Base-by-base conservation (phyloP, 1,140 invertebrate species). In the Drosophila oshimai region DNA sequence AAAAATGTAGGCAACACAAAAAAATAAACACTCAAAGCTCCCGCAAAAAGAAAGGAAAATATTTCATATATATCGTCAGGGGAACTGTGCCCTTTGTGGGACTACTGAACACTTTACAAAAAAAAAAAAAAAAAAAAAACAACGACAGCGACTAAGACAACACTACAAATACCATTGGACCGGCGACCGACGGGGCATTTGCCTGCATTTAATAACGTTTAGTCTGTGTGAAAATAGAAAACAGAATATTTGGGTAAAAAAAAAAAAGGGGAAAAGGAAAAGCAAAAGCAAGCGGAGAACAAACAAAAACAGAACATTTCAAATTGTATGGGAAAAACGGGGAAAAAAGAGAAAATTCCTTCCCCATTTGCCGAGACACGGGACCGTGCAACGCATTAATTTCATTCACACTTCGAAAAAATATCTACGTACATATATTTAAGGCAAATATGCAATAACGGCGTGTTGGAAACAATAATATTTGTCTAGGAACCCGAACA, bases 151-250 rank as follows among this genome's bases (percentile, higher is more conserved):
- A 78, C 61, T 68, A 68, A 45, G 50, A 69, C 54, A 51, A 64
- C 68, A 71, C 60, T 67, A 69, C 53, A 78, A 86, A 78, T 83
- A 45, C 62, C 79, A 65, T 64, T 44, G 67, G 72, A 60, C 51
- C 60, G 36, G 24, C 55, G 47, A 46, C 31, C 54, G 58, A 20
- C 49, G 44, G 55, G 78, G 69, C 70, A 74, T 74, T 84, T 80
- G 71, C 61, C 81, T 86, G 80, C 81, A 87, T 86, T 86, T 86
- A 86, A 87, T 87, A 86, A 87, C 76, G 81, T 86, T 86, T 86
- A 86, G 81, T 64, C 55, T 64, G 72, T 79, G 75, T 79, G 51
- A 74, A 64, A 64, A 64, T 47, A 29, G 57, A 64, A 64, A 72
- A 61, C n/a, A 41, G 18, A 60, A 41, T 61, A 61, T 58, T 62